Base-by-base conservation (phyloP, 2,113 vertebrate genomes). In the Pimephales promelas region DNA sequence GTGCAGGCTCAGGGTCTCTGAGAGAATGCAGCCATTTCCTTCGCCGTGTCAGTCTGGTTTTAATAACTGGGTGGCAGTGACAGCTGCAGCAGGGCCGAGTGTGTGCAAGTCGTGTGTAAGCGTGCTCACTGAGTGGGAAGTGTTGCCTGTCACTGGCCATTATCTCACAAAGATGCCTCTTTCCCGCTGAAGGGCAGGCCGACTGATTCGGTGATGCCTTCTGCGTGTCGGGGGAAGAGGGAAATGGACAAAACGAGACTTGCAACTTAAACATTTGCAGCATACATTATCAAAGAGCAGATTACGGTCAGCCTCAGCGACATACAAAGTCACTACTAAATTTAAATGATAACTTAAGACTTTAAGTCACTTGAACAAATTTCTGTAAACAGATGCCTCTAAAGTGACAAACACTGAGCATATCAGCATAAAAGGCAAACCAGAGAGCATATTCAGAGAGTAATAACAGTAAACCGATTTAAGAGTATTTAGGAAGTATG, bases 101-200 rank as follows among this genome's bases (percentile, higher is more conserved):
- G 66, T 71, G 72, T 57, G 40, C 54, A 61, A 43, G 6, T 28
- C 28, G 22, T 45, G 71, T 49, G 77, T 45, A 57, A 40, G 49
- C 64, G 70, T 75, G 79, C 70, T 86, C 45, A 78, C 61, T 20
- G 56, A 73, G 88, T 64, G 80, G 68, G 81, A 87, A 88, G 86
- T 81, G 79, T 71, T 76, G 83, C 57, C 84, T 84, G 85, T 89
- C 87, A 83, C 86, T 85, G 34, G 78, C 47, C 52, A 85, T 88
- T 83, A 89, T 86, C 82, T 77, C 85, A 84, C 66, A 59, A 61
- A 62, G 80, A 61, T 40, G 70, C 75, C 54, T 66, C 34, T 82
- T 31, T 62, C 70, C 66, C 68, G 13, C 68, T 40, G 57, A 31
- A 73, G 72, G 77, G 10, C 47, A 83, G 52, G 68, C 76, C 8